A percentile compares a stretch with the other conserved stretches of the same genome.
These are phyloP conservation scores for Dynastes maya DNA, from an alignment of 2,888 invertebrate species.

Conservation along the genomic window DNA sequence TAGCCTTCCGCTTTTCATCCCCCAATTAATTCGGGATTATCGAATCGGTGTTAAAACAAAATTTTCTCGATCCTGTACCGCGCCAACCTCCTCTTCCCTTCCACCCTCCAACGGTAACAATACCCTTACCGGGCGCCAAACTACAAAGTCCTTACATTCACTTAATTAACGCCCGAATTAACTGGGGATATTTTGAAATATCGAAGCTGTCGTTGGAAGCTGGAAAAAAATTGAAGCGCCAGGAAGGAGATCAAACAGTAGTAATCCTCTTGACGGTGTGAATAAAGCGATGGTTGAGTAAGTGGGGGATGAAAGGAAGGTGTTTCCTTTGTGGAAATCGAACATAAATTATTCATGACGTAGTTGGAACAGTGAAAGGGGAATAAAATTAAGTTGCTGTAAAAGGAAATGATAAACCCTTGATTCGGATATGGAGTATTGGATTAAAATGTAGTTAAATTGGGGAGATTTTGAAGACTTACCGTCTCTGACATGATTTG, in stretches of 20 bases:
- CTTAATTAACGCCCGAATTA: slow-evolving; percentile 36
- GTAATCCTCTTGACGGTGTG: not conserved
- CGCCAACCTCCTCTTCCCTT: not conserved
- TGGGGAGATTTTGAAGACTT: too few relatives aligned
- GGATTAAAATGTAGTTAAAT: not conserved
- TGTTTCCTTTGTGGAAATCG: not conserved
- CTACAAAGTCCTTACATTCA: slow-evolving; percentile 29
- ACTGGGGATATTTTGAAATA: slow-evolving; percentile 32
- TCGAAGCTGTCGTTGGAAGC: not conserved
- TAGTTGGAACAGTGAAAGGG: not conserved
- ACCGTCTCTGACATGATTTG: too few relatives aligned
- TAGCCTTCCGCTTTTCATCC: not conserved
- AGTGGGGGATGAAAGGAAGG: not conserved
- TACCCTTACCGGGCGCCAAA: slow-evolving; percentile 8
- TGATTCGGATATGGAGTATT: too few relatives aligned
- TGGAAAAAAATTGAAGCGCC: not conserved
- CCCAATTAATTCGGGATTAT: slow-evolving; percentile 45
- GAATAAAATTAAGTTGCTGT: not conserved
- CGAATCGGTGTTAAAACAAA: slow-evolving; percentile 34
- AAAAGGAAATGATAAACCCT: not conserved
- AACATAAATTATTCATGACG: slow-evolving; percentile 8
- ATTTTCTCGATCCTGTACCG: slow-evolving; percentile 3
- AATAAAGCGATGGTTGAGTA: too few relatives aligned
- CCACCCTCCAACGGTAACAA: not conserved
- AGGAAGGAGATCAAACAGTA: not conserved